These are phyloP conservation scores for Oscheius sp. DNA, from an alignment of 2,888 invertebrate species.

Conservation along the genomic window DNA sequence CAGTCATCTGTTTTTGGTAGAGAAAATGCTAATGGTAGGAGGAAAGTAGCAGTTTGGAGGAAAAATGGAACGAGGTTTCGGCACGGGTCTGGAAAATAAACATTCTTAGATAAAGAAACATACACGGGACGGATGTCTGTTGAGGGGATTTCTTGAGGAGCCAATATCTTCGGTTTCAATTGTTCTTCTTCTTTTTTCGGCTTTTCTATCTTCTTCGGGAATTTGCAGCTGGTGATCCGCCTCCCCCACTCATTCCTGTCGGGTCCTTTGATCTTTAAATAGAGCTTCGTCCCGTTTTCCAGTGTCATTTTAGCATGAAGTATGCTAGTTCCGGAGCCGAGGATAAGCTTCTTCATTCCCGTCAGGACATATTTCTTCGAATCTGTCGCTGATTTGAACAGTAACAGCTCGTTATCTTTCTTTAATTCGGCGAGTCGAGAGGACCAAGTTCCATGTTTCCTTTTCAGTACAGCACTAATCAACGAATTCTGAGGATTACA, in stretches of 20 bases:
- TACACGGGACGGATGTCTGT: too few species aligned
- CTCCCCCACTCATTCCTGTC: neutral
- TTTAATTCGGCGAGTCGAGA: conserved; percentile 4
- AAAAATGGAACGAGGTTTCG: too few species aligned
- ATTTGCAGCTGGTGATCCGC: neutral
- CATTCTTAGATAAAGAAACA: too few species aligned
- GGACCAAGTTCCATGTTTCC: neutral
- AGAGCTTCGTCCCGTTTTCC: neutral
- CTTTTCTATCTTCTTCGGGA: neutral
- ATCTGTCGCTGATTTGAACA: neutral
- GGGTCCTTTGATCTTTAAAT: conserved; percentile 11
- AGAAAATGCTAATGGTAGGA: too few species aligned
- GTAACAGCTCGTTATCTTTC: neutral
- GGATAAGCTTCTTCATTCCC: neutral
- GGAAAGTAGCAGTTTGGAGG: too few species aligned
- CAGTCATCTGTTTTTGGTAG: too few species aligned
- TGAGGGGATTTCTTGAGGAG: too few species aligned
- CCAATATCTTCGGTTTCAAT: too few species aligned
- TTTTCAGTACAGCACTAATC: neutral
- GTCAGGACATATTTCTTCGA: neutral
- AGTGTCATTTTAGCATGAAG: conserved; percentile 7
- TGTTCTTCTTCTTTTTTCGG: neutral
- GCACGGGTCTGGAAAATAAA: too few species aligned
- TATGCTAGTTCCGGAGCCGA: neutral
- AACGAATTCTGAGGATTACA: neutral